These are phyloP conservation scores for Acanthoscelides obtectus DNA, from an alignment of 2,888 invertebrate species.

Conservation along the genomic window DNA sequence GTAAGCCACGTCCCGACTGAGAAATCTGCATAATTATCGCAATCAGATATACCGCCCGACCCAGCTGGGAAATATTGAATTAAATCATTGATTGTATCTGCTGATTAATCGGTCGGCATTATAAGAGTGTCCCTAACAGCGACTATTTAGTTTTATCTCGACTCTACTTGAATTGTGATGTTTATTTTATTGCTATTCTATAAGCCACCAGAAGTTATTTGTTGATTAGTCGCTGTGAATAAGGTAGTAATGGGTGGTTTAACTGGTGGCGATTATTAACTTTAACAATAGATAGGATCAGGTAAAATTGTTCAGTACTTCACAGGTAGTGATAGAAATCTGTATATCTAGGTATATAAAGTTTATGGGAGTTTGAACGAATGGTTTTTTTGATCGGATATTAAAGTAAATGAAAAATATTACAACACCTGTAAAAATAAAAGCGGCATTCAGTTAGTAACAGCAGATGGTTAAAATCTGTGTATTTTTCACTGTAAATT, in stretches of 20 bases:
- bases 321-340: too few relatives aligned
- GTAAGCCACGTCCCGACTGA: not conserved
- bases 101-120: not conserved
- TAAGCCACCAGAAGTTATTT: not conserved
- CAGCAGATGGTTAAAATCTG: too few relatives aligned
- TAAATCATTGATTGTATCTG: not conserved
- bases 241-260: not conserved
- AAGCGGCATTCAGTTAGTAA: too few relatives aligned
- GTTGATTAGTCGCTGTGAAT: not conserved
- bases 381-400: too few relatives aligned
- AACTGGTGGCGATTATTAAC: not conserved
- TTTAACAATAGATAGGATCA: too few relatives aligned
- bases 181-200: not conserved
- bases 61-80: not conserved
- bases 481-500: too few relatives aligned
- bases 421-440: too few relatives aligned
- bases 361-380: too few relatives aligned
- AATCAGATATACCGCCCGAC: not conserved
- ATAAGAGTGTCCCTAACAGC: not conserved
- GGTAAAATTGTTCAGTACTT: too few relatives aligned
- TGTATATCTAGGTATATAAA: too few relatives aligned
- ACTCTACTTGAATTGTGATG: not conserved
- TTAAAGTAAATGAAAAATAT: too few relatives aligned
- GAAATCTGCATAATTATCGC: not conserved
- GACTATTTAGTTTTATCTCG: not conserved